Evolutionary conservation across 2,797 vertebrate genomes (phyloP), one percentile per base, ranked within the genome.

Genomic region (Siniperca obscura): DNA sequence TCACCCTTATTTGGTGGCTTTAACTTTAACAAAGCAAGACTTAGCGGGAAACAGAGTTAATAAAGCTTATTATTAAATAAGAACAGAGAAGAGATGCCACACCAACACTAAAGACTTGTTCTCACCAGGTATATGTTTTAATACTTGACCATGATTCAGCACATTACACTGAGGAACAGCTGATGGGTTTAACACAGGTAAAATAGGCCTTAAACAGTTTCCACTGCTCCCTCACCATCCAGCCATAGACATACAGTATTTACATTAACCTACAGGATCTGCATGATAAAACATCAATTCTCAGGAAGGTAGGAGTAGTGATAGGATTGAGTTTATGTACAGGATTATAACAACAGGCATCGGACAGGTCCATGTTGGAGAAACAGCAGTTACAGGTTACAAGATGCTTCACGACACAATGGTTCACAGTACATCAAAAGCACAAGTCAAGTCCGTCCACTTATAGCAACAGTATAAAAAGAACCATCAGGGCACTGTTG

Each of bases 331-430:
- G 76, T 73, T 78, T 91, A 88, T 91, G 87, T 90, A 90, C 91
- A 92, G 83, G 78, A n/a, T 86, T 84, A 84, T 71, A 84, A 85
- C 71, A 78, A 81, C 89, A 81, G 85, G 84, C 84, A 50, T 60
- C 11, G 69, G 78, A 76, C 59, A 5, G 66, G 75, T 76, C 74
- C 72, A 13, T 64, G 76, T 73, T 64, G 81, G 78, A 75, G 74
- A 30, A 76, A 78, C 76, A 59, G 80, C 50, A 77, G 87, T 48
- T 61, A 74, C 84, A 70, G 90, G 76, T 90, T 74, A 93, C 92
- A 89, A 72, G 93, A 93, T 93, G 92, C 92, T 83, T 91, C 87
- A 94, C 92, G 22, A 93, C 88, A 94, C 94, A 84, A 83, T 87
- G 91, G 81, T 78, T 92, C 90, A 93, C 92, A 68, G 79, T 14